Base-by-base conservation (phyloP, 2,888 invertebrate species). In the Dasypogon diadema region DNA sequence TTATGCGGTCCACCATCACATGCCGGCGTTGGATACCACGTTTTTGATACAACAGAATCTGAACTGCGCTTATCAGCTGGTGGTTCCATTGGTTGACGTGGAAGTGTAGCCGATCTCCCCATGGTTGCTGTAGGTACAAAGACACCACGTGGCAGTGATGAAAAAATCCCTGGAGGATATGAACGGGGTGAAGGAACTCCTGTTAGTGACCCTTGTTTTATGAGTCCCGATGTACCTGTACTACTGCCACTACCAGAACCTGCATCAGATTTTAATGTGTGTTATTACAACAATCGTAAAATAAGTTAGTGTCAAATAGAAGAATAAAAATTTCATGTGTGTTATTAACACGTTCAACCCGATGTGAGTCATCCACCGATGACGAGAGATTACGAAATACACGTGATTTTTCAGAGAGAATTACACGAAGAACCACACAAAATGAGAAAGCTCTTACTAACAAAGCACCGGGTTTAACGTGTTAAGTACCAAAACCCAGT, bases 11-110 rank as follows among this genome's bases (percentile, higher is more conserved):
- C 81, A 34, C 87, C 87, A 77, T 87, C 87, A 79, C 89, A 89
- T 10, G 87, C 86, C 1, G 89, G 89, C 4, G 88, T 83, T 4
- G 88, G 88, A 78, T 88, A 87, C 81, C 88, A 86, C 1, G 85
- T 82, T 78, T 88, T 84, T 56, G 88, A 88, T 0, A 89, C 84
- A 3, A 88, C 87, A 48, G 88, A 88, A 81, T 89, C 89, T 70
- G 88, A 88, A 81, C 88, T 87, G 55, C 88, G 83, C 79, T 89
- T 89, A 30, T 83, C 83, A 5, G 85, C 83, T 46, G 84, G 83
- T 58, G 85, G 84, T 51, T 86, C 87, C 14, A 87, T 80, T 0
- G 87, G 87, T 78, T 87, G 85, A n/a, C 87, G 83, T 1, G 87
- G 87, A 5, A 87, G 81, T 1, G 87, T 88, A 12, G 87, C 87